Evolutionary conservation across 2,113 vertebrate genomes (phyloP).

Genomic region (Ibidorhyncha struthersii): DNA sequence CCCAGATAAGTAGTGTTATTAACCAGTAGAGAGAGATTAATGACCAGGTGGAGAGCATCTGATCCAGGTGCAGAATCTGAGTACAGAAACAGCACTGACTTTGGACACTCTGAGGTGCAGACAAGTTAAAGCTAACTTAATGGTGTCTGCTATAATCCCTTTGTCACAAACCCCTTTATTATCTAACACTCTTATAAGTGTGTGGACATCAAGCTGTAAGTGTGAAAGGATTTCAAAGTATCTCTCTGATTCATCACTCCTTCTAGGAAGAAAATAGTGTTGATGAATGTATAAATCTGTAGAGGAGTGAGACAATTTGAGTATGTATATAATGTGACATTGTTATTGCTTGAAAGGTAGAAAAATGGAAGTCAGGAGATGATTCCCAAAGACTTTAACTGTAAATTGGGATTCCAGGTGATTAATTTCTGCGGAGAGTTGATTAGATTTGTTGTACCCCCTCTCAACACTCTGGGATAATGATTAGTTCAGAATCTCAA

Average conservation of each 20-base stretch:
- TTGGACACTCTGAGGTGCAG: not conserved
- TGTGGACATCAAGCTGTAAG: not conserved
- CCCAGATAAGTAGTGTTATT: not conserved
- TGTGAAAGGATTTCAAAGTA: not conserved
- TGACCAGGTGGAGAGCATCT: not conserved
- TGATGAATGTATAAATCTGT: not conserved
- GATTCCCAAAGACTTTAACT: not conserved
- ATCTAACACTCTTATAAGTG: not conserved
- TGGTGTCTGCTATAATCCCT: not conserved
- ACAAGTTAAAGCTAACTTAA: not conserved
- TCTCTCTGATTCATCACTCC: not conserved
- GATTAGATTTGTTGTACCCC: not conserved
- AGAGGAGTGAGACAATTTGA: not conserved
- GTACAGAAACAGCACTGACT: not conserved
- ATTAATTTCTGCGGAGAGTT: not conserved
- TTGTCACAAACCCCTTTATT: not conserved
- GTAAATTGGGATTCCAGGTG: not conserved
- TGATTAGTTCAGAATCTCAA: not conserved
- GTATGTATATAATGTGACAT: not conserved
- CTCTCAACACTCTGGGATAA: not conserved
- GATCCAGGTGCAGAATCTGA: not conserved
- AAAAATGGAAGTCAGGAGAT: not conserved
- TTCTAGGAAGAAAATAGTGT: not conserved
- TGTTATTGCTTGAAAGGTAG: not conserved
- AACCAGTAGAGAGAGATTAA: not conserved